Percentiles rank a stretch among this genome's conserved stretches.
phyloP scores from a whole-genome alignment of 2,797 vertebrate genomes.

The Moxostoma hubbsi region DNA sequence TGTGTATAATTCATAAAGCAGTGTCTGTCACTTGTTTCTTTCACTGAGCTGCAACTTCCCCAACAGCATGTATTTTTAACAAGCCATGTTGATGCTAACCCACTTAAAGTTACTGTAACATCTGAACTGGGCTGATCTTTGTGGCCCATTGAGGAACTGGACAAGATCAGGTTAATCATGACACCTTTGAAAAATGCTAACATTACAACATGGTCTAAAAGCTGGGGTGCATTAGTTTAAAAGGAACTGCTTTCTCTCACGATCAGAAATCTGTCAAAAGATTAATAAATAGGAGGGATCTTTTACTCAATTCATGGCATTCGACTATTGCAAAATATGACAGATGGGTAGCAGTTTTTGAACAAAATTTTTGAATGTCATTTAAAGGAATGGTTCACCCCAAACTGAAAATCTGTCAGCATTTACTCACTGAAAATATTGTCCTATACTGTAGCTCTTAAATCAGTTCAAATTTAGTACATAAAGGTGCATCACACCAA shows the following conservation, averaged over 20 bases:
- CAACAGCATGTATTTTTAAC: conserved; percentile 45
- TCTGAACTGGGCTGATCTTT: background rate
- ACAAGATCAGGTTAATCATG: background rate
- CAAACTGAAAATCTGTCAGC: background rate
- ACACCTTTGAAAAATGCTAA: conserved; percentile 7
- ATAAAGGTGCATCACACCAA: no score
- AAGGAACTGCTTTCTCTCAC: conserved; percentile 10
- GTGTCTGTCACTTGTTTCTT: conserved; percentile 35
- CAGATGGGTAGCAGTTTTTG: conserved; percentile 1
- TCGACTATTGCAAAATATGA: background rate
- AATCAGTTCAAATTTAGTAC: no score
- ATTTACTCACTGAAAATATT: background rate
- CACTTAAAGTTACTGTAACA: conserved; percentile 8
- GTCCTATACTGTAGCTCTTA: no score
- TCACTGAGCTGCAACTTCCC: conserved; percentile 28
- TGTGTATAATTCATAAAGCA: conserved; percentile 44
- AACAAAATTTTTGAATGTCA: conserved; percentile 2
- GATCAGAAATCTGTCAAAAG: background rate
- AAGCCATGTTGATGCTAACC: conserved; percentile 18
- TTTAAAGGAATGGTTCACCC: conserved; percentile 2
- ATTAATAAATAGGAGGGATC: background rate
- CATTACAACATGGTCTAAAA: background rate
- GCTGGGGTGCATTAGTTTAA: background rate
- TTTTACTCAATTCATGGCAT: conserved; percentile 2
- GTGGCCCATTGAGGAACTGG: background rate